Percentiles rank a stretch among this genome's conserved stretches.
phyloP scores from a whole-genome alignment of 2,113 vertebrate genomes.

The Tringa solitaria region DNA sequence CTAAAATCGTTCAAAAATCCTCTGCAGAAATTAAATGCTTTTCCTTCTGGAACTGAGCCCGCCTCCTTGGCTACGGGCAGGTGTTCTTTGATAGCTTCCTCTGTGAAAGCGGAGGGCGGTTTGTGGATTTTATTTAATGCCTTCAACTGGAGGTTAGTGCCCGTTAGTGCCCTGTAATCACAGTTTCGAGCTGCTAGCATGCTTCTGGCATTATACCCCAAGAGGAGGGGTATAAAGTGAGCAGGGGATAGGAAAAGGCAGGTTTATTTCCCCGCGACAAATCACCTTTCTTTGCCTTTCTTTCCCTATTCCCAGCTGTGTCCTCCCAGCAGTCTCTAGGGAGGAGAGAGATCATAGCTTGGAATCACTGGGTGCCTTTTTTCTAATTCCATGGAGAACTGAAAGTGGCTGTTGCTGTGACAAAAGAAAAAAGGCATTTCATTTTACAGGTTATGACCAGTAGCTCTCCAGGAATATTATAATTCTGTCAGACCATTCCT shows the following conservation, averaged over 20 bases:
- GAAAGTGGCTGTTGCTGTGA: neutral
- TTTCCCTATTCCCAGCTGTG: neutral
- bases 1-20: neutral
- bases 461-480: neutral
- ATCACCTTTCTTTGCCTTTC: neutral
- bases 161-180: neutral
- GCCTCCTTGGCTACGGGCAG: neutral
- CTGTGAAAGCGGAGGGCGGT: neutral
- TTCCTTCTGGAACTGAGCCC: neutral
- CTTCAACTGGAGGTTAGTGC: neutral
- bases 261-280: neutral
- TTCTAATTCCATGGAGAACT: neutral
- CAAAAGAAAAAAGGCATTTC: neutral
- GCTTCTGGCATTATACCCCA: neutral
- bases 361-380: neutral
- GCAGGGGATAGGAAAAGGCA: neutral
- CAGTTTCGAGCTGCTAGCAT: neutral
- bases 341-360: neutral
- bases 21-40: neutral
- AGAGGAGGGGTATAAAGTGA: neutral
- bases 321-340: neutral
- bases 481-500: neutral
- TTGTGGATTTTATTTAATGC: neutral
- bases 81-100: neutral
- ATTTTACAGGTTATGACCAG: neutral